These are phyloP conservation scores for Hypercompe scribonia DNA, from an alignment of 2,888 invertebrate genomes.

Conservation along the genomic window DNA sequence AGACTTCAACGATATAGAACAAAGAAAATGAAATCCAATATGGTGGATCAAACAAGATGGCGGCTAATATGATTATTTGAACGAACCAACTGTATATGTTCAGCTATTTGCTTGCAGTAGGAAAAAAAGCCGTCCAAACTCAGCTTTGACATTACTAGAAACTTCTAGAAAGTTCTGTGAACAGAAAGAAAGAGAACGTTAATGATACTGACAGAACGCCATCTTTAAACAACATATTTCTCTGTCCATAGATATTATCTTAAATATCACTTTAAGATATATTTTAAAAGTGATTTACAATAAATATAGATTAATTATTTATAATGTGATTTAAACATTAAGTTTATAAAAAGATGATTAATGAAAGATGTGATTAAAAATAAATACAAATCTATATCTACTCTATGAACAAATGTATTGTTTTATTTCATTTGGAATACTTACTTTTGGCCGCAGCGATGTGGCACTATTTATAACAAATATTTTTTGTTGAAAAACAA, in stretches of 20 bases:
- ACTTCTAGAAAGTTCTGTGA: constrained; percentile 79
- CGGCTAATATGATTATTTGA: constrained; percentile 70
- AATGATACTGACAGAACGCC: constrained; percentile 56
- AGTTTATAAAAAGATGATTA: constrained; percentile 5
- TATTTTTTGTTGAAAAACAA: constrained; percentile 82
- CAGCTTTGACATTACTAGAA: constrained; percentile 81
- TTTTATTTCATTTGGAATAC: constrained; percentile 21
- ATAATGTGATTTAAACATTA: constrained; percentile 1
- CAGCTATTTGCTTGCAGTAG: constrained; percentile 87
- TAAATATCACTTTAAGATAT: constrained; percentile 11
- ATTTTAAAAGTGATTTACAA: constrained; percentile 19
- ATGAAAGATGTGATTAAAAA: constrained; percentile 42
- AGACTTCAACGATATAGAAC: constrained; percentile 13
- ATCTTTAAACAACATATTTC: constrained; percentile 16
- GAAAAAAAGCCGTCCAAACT: constrained; percentile 86
- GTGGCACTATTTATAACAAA: constrained; percentile 80
- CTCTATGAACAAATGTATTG: constrained; percentile 12
- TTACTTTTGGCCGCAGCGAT: constrained; percentile 34
- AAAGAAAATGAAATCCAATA: constrained; percentile 51
- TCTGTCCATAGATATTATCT: background rate
- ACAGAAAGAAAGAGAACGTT: constrained; percentile 75
- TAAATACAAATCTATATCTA: constrained; percentile 40
- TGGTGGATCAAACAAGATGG: constrained; percentile 57
- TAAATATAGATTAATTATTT: background rate
- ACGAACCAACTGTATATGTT: constrained; percentile 86